Base-by-base conservation (phyloP, 1,140 invertebrate genomes). In the Hyles vespertilio region DNA sequence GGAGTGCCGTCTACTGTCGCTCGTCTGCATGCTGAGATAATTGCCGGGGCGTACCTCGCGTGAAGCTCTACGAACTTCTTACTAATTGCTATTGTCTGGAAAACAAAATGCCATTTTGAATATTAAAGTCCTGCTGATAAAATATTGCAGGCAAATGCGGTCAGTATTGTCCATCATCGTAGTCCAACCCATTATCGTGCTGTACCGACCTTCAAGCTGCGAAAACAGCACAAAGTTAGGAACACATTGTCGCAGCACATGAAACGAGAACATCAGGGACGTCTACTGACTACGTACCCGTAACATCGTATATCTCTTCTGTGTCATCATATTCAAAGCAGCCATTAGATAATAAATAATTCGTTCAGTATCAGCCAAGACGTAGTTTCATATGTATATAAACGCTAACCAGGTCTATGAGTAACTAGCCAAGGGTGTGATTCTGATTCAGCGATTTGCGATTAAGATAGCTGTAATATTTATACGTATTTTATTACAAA, bases 1-100 rank as follows among this genome's bases (percentile, higher is more conserved):
- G 95, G 95, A 11, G 90, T 87, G 57, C 96, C 96, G 3, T 90
- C 91, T 3, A 72, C 50, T 0, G 93, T 90, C 11, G 93, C 89
- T 10, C 91, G 80, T 36, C 91, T 71, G 74, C 94, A 93, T 2
- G 91, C 81, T 22, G 79, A 72, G n/a, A 93, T 70, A 34, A 97
- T 94, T n/a, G 86, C 77, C 4, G 91, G 89, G 0, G 93, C 84
- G 65, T 93, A 93, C 22, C 91, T 65, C 32, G 89, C 90, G 71
- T 96, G 95, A 0, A 97, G 80, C 3, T 91, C 70, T 0, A 94
- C 92, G 64, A 92, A 93, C 61, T 90, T 92, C 70, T 90, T 91
- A 59, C 92, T 91, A 36, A 96, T 93, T n/a, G 85, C 72, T 2
- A 95, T 85, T 2, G 91, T 91, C 92, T 93, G 61, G 34, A 68